Evolutionary conservation across 1,140 invertebrate genomes (phyloP), one percentile per base, ranked within the genome.

Genomic region (Eubasilissa regina): DNA sequence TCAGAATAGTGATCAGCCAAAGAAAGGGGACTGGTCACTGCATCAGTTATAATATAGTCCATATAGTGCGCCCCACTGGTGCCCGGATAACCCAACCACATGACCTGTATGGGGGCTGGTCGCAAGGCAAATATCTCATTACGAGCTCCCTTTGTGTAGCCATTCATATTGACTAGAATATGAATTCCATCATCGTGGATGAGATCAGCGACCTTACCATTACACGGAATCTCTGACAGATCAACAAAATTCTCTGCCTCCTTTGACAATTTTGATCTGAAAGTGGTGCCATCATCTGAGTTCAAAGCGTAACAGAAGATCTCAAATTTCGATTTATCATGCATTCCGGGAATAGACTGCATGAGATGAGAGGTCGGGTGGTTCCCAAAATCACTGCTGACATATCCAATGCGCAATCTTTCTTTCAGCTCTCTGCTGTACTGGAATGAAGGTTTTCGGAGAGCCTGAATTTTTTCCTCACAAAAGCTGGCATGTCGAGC

Each of bases 41-140:
- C 91, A 87, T 99, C 98, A 0, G 98, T 99, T 15, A 99, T 94
- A 75, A 99, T 93, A 89, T 99, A 99, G 87, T 99, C 98, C 98
- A 99, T 99, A 85, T 98, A 99, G 81, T 95, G 94, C 3, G 98
- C 98, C 3, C 99, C 98, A 84, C 97, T 99, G 0, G 98, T 99
- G 10, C 98, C 98, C 0, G 98, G 98, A 90, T 99, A 99, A 0
- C 98, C 98, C 1, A 99, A 90, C 98, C 99, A 99, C 98, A 99
- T 99, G 3, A 91, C 91, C 90, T 98, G 97, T 81, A 99, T 92
- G 0, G 99, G 98, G 4, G 98, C 98, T 7, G 98, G 98, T 79
- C 94, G 90, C n/a, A 99, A 88, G 0, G 98, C 98, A 88, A 99
- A 99, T 79, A 99, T 98, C 90, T 99, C 99, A 91, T 99, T 99